Conservation (phyloP, 2,888 invertebrate genomes). For the Cryptocephalus primarius region DNA sequence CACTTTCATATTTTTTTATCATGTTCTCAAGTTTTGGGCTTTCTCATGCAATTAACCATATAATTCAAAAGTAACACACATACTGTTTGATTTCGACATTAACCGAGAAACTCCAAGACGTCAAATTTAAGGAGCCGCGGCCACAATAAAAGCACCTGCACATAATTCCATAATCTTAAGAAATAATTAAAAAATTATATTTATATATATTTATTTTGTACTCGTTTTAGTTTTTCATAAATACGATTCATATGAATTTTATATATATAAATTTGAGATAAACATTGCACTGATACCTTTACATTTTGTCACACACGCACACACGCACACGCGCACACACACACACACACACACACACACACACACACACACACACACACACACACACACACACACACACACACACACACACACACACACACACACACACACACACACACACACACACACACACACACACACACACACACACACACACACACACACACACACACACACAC, state of each 20-base stretch:
- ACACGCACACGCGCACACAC: conserved; percentile 31
- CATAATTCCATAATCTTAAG: conserved; percentile 3
- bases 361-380: too few relatives aligned
- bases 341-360: too few relatives aligned
- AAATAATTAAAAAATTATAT: conserved; percentile 7
- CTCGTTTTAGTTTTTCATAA: conserved; percentile 27
- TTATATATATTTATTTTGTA: conserved; percentile 32
- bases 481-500: too few relatives aligned
- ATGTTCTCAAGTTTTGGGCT: neutral
- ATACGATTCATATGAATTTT: conserved; percentile 32
- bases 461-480: too few relatives aligned
- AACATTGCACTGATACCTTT: conserved; percentile 33
- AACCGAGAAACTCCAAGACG: conserved; percentile 5
- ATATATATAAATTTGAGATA: conserved; percentile 16
- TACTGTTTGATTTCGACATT: neutral
- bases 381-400: too few relatives aligned
- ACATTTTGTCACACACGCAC: conserved; percentile 27
- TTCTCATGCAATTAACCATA: too few relatives aligned
- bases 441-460: too few relatives aligned
- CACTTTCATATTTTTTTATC: neutral
- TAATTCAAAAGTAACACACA: too few relatives aligned
- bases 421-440: too few relatives aligned
- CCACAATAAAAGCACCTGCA: conserved; percentile 17
- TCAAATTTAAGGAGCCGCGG: conserved; percentile 28
- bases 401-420: too few relatives aligned